phyloP scores from a whole-genome alignment of 2,113 vertebrate genomes.

The Gasterosteus nipponicus region DNA sequence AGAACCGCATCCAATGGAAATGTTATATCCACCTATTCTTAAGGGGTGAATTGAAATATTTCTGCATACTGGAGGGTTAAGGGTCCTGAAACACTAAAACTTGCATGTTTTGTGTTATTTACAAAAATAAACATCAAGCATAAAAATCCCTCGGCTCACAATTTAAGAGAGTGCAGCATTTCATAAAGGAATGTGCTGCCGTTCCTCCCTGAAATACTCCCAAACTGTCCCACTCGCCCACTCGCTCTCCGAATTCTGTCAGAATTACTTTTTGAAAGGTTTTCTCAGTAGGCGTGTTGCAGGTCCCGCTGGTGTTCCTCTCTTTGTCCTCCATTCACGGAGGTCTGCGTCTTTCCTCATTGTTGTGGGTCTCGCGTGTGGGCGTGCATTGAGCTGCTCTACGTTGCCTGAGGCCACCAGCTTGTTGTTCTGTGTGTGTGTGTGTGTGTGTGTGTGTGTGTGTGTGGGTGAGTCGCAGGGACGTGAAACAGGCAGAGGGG shows the following conservation, averaged over 20 bases:
- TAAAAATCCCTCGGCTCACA: not conserved
- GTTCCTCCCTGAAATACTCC: not conserved
- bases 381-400: constrained; percentile 28
- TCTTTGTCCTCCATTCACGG: constrained; percentile 43
- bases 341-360: constrained; percentile 15
- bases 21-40: not conserved
- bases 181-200: not conserved
- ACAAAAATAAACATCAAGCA: not conserved
- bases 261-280: constrained; percentile 23
- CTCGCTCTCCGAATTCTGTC: constrained; percentile 2
- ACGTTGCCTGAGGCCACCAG: constrained; percentile 29
- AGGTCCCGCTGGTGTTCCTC: constrained; percentile 21
- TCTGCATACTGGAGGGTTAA: not conserved
- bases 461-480: constrained; percentile 34
- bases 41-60: not conserved
- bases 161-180: not conserved
- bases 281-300: constrained; percentile 3
- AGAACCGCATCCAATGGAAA: not conserved
- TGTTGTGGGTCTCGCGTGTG: constrained; percentile 28
- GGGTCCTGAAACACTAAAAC: not conserved
- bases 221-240: constrained; percentile 3
- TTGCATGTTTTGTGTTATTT: not conserved
- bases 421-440: constrained; percentile 37
- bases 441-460: constrained; percentile 42
- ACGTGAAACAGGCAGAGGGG: constrained; percentile 10